Conservation (phyloP, 2,888 invertebrate genomes). For the Oasisia sp. region DNA sequence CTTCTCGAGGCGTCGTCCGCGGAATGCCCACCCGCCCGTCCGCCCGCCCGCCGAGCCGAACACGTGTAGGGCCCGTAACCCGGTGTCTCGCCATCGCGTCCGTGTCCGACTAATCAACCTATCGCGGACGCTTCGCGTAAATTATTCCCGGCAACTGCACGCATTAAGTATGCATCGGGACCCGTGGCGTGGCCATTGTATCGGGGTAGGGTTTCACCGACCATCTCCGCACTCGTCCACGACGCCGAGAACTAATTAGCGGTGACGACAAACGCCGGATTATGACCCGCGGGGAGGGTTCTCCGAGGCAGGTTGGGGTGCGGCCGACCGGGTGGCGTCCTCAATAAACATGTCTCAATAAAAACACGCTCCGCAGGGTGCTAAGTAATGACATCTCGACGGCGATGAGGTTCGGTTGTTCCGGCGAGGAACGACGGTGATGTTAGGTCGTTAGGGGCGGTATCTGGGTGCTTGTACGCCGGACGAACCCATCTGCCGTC, state of each 20-base stretch:
- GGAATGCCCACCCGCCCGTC: neutral
- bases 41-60: neutral
- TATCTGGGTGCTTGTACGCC: neutral
- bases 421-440: neutral
- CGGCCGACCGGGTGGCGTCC: neutral
- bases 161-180: neutral
- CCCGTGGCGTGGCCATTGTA: neutral
- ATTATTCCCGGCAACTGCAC: conserved; percentile 6
- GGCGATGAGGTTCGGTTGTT: neutral
- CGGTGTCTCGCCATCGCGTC: neutral
- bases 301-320: neutral
- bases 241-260: conserved; percentile 1
- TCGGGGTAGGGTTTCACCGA: neutral
- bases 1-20: neutral
- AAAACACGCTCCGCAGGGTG: neutral
- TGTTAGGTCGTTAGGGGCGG: neutral
- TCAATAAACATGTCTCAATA: conserved; percentile 17
- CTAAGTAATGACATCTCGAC: neutral
- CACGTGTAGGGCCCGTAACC: neutral
- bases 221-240: neutral
- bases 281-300: neutral
- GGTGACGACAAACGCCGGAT: neutral
- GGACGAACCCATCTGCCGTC: neutral
- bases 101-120: neutral
- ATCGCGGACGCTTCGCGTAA: neutral